Evolutionary conservation across 2,797 vertebrate genomes (phyloP).

Genomic region (Scomberomorus guttatus): DNA sequence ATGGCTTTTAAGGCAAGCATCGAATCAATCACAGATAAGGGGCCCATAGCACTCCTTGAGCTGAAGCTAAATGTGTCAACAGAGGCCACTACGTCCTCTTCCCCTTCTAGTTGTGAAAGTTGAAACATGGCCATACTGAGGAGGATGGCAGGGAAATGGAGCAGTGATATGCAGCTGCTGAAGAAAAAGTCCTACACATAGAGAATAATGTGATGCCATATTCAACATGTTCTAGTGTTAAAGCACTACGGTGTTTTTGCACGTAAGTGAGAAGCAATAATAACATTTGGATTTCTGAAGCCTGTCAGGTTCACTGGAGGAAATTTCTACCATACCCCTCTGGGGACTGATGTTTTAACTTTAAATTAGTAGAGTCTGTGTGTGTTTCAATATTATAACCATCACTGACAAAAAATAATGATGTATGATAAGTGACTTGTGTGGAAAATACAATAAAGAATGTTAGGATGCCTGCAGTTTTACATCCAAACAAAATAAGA

Average conservation of each 20-base stretch:
- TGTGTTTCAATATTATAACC: too few species aligned
- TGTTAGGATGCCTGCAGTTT: neutral
- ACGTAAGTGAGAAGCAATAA: neutral
- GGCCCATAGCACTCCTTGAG: conserved; percentile 2
- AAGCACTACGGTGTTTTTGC: neutral
- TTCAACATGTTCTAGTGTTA: neutral
- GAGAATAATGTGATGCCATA: neutral
- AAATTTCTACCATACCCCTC: neutral
- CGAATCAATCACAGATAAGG: conserved; percentile 5
- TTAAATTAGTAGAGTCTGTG: neutral
- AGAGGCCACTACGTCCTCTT: neutral
- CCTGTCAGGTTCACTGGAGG: neutral
- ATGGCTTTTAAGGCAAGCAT: conserved; percentile 9
- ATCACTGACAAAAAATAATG: too few species aligned
- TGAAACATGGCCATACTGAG: neutral
- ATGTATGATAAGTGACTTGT: neutral
- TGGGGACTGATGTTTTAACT: neutral
- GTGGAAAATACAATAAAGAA: neutral
- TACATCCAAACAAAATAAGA: conserved; percentile 7
- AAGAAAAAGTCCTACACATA: neutral
- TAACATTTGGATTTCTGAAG: neutral
- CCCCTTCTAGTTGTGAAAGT: neutral
- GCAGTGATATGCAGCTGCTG: neutral
- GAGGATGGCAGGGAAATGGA: neutral
- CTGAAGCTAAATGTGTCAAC: conserved; percentile 12